Evolutionary conservation across 1,140 invertebrate genomes (phyloP).

Genomic region (Lasaia peninsularis): DNA sequence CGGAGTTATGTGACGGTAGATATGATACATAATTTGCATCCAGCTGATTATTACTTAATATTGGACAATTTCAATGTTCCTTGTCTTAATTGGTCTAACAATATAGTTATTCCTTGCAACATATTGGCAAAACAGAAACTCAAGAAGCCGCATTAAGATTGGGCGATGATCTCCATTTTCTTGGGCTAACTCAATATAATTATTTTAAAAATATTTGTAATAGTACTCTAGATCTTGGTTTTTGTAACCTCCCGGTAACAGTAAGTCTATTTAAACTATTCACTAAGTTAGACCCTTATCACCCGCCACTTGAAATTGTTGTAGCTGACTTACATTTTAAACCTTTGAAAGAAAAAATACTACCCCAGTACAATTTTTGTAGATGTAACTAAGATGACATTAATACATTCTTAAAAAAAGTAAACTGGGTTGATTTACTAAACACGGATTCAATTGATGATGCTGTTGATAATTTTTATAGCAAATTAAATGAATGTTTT

Average conservation of each 20-base stretch:
- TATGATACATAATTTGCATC: background rate
- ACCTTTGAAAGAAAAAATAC: background rate
- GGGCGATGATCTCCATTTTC: background rate
- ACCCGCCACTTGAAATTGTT: background rate
- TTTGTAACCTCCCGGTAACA: background rate
- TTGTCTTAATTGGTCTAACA: background rate
- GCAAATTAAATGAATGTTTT: background rate
- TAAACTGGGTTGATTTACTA: background rate
- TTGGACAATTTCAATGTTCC: conserved; percentile 1
- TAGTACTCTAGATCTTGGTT: background rate
- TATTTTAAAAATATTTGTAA: background rate
- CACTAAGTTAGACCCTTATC: background rate
- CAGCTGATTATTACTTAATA: background rate
- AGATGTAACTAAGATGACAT: background rate
- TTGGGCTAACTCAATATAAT: background rate
- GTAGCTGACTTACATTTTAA: background rate
- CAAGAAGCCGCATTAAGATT: background rate
- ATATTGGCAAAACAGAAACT: background rate
- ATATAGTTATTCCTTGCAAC: background rate
- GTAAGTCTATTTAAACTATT: background rate
- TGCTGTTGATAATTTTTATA: background rate
- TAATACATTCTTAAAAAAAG: background rate
- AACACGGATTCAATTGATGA: background rate
- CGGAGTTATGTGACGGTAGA: no score
- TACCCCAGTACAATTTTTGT: background rate